These are phyloP conservation scores for Branchellion lobata DNA, from an alignment of 2,888 invertebrate genomes.

Conservation along the genomic window DNA sequence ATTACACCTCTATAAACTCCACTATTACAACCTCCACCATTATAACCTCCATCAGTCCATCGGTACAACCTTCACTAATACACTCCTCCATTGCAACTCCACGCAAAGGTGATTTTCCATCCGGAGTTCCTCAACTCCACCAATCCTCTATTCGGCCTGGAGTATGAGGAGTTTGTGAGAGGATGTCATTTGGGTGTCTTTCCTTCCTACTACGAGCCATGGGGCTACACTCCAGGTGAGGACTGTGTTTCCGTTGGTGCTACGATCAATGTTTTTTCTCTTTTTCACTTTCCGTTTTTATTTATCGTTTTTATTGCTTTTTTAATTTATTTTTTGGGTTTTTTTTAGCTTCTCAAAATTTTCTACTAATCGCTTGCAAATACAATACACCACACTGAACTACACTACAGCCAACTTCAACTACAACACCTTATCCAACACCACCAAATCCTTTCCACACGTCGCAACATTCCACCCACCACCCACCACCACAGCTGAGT, in stretches of 20 bases:
- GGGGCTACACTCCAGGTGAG: constrained; percentile 90
- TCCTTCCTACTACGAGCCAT: constrained; percentile 98
- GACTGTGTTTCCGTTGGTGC: constrained; percentile 28
- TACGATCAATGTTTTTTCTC: too few species aligned
- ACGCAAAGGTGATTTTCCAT: constrained; percentile 85
- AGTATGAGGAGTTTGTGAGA: constrained; percentile 98
- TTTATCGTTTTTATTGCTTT: too few species aligned
- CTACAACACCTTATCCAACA: too few species aligned
- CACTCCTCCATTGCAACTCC: background rate
- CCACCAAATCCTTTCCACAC: too few species aligned
- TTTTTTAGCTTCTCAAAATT: too few species aligned
- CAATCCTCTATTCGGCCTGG: constrained; percentile 93
- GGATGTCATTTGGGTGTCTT: constrained; percentile 98
- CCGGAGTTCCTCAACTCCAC: constrained; percentile 97
- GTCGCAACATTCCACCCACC: too few species aligned
- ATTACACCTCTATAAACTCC: background rate
- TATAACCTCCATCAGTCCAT: background rate
- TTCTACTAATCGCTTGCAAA: too few species aligned
- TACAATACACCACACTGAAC: too few species aligned
- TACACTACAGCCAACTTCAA: too few species aligned
- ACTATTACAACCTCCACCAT: too few species aligned
- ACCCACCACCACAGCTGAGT: constrained; percentile 72
- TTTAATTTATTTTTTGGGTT: too few species aligned
- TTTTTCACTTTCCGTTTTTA: too few species aligned
- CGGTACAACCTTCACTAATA: background rate